Base-by-base conservation (phyloP, 2,888 invertebrate species). In the Malthinus seriepunctatus region DNA sequence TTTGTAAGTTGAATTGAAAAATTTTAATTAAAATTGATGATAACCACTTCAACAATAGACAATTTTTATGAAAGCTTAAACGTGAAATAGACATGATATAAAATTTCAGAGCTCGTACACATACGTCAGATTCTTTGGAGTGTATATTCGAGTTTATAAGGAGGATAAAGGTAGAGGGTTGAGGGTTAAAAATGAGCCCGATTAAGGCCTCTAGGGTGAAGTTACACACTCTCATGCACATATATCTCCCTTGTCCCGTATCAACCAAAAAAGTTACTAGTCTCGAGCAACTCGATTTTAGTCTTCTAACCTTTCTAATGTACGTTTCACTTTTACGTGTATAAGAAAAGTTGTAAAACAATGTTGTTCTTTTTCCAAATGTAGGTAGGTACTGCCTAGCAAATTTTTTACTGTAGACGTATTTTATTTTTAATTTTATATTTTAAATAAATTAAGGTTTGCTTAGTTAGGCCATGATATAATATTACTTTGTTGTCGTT, bases 141-240 rank as follows among this genome's bases (percentile, higher is more conserved):
- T 58, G 61, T 65, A 63, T 63, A 67, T 67, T 60, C 64, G 56
- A 63, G 65, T 67, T 67, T 65, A 67, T 67, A 67, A 65, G 63
- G 62, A 63, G 66, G 67, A 67, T 66, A 62, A 65, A 66, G 62
- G 63, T 63, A 58, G 64, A 62, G 65, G 68, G 65, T 63, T 56
- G 60, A 51, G 70, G 69, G 71, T 71, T 71, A 71, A 71, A 71
- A 71, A 71, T 71, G 71, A 70, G 71, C 67, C 67, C 71, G 71
- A 71, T 71, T 71, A 71, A 66, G 64, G 69, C 66, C 72, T 64
- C 71, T 56, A 54, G 71, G 71, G 72, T 66, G 70, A 72, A 72
- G 69, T 72, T 72, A 72, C 67, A 65, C 65, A 63, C 67, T 66
- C 68, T 56, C 67, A 63, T 66, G 67, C 65, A 67, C 71, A 71